A percentile compares a stretch with the other conserved stretches of the same genome.
Evolutionary conservation across 2,888 invertebrate species (phyloP).

Genomic region (Agrochola lychnidis): DNA sequence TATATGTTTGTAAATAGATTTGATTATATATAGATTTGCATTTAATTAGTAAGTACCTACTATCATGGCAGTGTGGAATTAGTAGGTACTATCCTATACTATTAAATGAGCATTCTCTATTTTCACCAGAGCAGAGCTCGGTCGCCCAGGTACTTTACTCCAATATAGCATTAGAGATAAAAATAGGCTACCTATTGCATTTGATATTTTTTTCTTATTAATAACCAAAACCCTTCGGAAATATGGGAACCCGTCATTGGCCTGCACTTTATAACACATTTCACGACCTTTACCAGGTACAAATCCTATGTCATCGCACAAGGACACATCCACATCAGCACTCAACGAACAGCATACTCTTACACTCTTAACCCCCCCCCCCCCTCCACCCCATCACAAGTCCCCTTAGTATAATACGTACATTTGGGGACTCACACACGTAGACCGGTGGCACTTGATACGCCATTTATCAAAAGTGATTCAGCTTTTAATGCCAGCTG

Average conservation of each 20-base stretch:
- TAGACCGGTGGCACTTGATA: conserved; percentile 57
- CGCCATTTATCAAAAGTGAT: conserved; percentile 66
- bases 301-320: conserved; percentile 15
- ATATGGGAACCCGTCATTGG: neutral
- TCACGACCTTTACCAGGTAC: neutral
- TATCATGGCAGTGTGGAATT: too few species aligned
- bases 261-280: neutral
- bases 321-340: conserved; percentile 49
- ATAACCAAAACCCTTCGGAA: too few species aligned
- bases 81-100: too few species aligned
- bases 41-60: too few species aligned
- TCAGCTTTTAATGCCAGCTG: conserved; percentile 59
- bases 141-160: too few species aligned
- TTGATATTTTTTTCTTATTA: neutral
- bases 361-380: conserved; percentile 46
- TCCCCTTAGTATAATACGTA: conserved; percentile 70
- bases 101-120: too few species aligned
- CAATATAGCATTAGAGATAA: too few species aligned
- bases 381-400: neutral
- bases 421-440: conserved; percentile 71
- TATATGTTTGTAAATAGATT: too few species aligned
- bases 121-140: too few species aligned
- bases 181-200: neutral
- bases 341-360: conserved; percentile 62
- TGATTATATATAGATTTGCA: too few species aligned